Evolutionary conservation across 2,797 vertebrate genomes (phyloP).

Genomic region (Calcarius lapponicus): DNA sequence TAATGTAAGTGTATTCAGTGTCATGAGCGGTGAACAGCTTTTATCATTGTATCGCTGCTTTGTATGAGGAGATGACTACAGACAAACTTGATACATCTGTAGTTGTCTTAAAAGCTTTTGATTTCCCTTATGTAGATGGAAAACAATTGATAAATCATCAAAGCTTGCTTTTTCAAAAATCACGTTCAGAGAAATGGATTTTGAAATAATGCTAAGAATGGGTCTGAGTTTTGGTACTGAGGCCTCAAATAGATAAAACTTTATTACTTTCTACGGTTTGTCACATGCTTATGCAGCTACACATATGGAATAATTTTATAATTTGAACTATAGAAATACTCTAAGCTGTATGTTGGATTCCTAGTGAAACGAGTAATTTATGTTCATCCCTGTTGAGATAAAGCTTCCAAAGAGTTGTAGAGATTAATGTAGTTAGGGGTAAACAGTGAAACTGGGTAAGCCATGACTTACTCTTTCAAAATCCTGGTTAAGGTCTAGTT

Average conservation of each 20-base stretch:
- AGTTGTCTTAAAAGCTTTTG: neutral
- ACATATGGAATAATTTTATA: neutral
- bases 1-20: neutral
- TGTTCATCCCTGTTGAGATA: neutral
- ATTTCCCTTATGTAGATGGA: neutral
- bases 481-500: neutral
- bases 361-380: neutral
- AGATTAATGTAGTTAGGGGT: neutral
- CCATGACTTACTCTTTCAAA: neutral
- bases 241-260: neutral
- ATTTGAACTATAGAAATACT: neutral
- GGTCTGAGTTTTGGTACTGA: neutral
- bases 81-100: neutral
- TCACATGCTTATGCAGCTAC: neutral
- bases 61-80: neutral
- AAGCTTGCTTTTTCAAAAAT: neutral
- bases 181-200: neutral
- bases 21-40: neutral
- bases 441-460: neutral
- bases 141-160: neutral
- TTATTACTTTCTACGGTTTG: neutral
- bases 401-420: neutral
- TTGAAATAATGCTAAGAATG: neutral
- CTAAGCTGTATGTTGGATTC: neutral
- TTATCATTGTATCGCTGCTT: neutral